Evolutionary conservation across 64 coral and sea anemone species (phyloP).

Genomic region (Astreopora myriophthalma): DNA sequence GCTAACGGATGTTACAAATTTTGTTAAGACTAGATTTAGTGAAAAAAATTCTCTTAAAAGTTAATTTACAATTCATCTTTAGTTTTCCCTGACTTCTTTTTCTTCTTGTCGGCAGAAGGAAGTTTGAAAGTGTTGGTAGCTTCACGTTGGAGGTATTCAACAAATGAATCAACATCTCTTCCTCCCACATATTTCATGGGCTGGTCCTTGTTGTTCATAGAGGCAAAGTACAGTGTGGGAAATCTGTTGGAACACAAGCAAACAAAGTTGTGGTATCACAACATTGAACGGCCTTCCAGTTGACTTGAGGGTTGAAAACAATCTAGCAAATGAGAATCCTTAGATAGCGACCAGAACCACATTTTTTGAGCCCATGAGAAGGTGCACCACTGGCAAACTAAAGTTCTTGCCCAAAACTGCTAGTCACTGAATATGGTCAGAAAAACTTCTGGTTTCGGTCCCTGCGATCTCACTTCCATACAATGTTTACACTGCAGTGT

Average conservation of each 20-base stretch:
- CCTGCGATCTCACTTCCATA: too few relatives aligned
- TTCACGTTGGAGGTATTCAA: slow-evolving; percentile 88
- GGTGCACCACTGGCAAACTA: too few relatives aligned
- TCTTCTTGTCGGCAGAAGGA: slow-evolving; percentile 42
- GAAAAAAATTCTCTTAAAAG: neutral
- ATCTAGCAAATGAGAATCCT: too few relatives aligned
- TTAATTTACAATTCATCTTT: slow-evolving; percentile 36
- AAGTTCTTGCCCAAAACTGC: too few relatives aligned
- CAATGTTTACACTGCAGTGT: too few relatives aligned
- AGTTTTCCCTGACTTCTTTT: slow-evolving; percentile 76
- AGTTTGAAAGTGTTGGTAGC: slow-evolving; percentile 77
- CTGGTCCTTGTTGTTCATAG: slow-evolving; percentile 83
- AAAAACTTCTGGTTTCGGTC: too few relatives aligned
- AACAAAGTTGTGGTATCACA: neutral
- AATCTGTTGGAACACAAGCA: slow-evolving; percentile 57
- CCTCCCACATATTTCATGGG: slow-evolving; percentile 84
- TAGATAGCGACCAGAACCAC: too few relatives aligned
- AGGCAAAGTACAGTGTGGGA: slow-evolving; percentile 92
- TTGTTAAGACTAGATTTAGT: slow-evolving; percentile 18
- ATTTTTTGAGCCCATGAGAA: too few relatives aligned
- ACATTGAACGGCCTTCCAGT: neutral
- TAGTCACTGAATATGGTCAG: too few relatives aligned
- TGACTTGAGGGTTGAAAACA: too few relatives aligned
- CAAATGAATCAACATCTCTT: slow-evolving; percentile 84
- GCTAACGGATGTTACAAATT: neutral